phyloP scores from a whole-genome alignment of 2,888 invertebrate genomes.

The Platerodrilus igneus region DNA sequence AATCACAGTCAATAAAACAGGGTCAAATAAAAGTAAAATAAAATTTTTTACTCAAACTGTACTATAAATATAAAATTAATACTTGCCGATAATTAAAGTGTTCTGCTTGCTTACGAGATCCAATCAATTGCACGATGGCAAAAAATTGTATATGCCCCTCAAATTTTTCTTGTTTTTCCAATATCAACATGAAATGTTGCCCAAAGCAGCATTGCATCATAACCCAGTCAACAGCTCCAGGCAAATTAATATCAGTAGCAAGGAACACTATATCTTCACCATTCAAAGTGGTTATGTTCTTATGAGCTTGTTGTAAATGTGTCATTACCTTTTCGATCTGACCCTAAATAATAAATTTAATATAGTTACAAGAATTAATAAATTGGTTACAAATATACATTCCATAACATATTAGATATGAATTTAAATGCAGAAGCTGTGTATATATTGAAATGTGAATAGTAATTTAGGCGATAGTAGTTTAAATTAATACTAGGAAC shows the following conservation, averaged over 20 bases:
- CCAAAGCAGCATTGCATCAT: conserved; percentile 99
- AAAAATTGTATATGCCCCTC: conserved; percentile 96
- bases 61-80: conserved; percentile 9
- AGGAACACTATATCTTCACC: conserved; percentile 99
- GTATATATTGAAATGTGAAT: too few species aligned
- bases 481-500: too few species aligned
- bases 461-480: too few species aligned
- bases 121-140: conserved; percentile 98
- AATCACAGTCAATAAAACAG: too few species aligned
- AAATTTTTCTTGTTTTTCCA: conserved; percentile 97
- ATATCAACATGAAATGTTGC: conserved; percentile 98
- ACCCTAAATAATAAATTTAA: conserved; percentile 54
- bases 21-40: too few species aligned
- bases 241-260: conserved; percentile 98
- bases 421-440: too few species aligned
- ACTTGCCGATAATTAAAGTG: conserved; percentile 89
- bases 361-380: too few species aligned
- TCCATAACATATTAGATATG: too few species aligned
- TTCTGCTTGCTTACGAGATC: conserved; percentile 97
- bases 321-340: conserved; percentile 97
- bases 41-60: conserved; percentile 1
- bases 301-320: conserved; percentile 94
- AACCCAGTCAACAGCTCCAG: conserved; percentile 98
- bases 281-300: conserved; percentile 97
- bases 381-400: too few species aligned